Evolutionary conservation across 2,113 vertebrate species (phyloP).

Genomic region (Thryonomys swinderianus): DNA sequence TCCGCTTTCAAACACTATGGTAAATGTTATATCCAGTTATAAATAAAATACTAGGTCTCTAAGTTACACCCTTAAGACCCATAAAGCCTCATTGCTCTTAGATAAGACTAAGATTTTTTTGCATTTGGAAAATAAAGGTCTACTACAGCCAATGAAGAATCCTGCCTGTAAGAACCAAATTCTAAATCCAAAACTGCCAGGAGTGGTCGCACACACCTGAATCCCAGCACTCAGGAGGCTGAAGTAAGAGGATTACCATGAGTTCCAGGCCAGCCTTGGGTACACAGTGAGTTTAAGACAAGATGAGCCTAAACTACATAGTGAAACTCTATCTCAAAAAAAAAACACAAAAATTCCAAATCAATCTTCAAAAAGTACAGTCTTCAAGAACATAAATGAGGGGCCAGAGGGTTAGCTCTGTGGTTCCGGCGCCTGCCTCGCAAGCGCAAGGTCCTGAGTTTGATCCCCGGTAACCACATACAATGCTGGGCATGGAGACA

Average conservation of each 20-base stretch:
- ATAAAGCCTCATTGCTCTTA: neutral
- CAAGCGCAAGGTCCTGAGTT: no score
- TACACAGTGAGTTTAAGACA: neutral
- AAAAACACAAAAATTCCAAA: neutral
- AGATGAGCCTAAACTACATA: neutral
- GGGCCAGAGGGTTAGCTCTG: no score
- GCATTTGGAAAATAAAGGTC: neutral
- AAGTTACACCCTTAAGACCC: neutral
- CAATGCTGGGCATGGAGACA: no score
- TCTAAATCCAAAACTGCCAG: neutral
- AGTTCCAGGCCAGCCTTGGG: neutral
- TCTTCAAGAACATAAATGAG: no score
- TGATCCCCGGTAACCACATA: no score
- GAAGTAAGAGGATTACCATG: neutral
- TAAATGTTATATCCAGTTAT: neutral
- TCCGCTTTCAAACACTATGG: slow-evolving; percentile 31
- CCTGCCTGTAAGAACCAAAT: neutral
- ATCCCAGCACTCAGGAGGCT: neutral
- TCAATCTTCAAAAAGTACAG: neutral
- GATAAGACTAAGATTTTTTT: neutral
- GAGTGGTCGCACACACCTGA: neutral
- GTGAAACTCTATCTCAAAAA: neutral
- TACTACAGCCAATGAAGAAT: neutral
- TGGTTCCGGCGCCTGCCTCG: no score
- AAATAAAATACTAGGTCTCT: neutral